phyloP scores from a whole-genome alignment of 2,797 vertebrate genomes.

The Poeciliopsis turneri region DNA sequence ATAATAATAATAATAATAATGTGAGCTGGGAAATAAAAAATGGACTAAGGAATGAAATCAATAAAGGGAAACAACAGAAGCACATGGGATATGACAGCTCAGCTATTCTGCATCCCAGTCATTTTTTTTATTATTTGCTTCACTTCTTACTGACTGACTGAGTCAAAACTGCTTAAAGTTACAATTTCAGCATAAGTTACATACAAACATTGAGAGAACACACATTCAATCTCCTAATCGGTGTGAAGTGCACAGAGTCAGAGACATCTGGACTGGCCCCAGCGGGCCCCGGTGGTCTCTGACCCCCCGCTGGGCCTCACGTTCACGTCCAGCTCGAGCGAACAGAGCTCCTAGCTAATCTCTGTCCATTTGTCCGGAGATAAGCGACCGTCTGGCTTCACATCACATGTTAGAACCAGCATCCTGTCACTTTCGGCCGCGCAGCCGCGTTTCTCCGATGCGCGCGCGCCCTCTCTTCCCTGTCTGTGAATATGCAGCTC shows the following conservation, averaged over 20 bases:
- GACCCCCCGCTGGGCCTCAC: conserved; percentile 51
- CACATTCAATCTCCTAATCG: background rate
- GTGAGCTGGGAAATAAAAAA: too few relatives aligned
- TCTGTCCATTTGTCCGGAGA: conserved; percentile 54
- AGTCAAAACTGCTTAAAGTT: background rate
- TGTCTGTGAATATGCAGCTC: conserved; percentile 45
- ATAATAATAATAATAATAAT: too few relatives aligned
- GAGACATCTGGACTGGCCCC: background rate
- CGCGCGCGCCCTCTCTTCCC: conserved; percentile 27
- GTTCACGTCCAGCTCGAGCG: conserved; percentile 46
- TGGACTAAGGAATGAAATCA: too few relatives aligned
- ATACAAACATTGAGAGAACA: background rate
- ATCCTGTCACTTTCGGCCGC: conserved; percentile 44
- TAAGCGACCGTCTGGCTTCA: conserved; percentile 34
- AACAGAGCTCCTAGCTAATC: conserved; percentile 56
- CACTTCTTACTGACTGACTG: background rate
- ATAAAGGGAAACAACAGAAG: too few relatives aligned
- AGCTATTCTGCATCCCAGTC: background rate
- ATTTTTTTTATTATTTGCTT: background rate
- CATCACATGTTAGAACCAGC: conserved; percentile 37
- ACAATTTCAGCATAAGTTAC: background rate
- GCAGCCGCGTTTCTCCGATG: conserved; percentile 46
- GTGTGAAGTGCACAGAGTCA: background rate
- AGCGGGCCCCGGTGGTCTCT: conserved; percentile 45
- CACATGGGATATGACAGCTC: too few relatives aligned